Conservation (phyloP, 2,888 invertebrate species). For the Tipula unca region DNA sequence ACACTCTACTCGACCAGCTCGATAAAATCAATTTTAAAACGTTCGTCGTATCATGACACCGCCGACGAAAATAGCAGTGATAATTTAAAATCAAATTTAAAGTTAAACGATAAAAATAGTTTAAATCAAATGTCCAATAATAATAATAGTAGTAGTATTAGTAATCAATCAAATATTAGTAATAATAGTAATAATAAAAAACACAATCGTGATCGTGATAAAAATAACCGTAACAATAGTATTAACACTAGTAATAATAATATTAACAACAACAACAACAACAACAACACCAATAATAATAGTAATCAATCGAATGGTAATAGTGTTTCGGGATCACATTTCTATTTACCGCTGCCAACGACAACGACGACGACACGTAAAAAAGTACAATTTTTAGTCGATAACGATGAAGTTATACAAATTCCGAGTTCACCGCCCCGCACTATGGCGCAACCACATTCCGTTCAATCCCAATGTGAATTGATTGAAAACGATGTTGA, state of each 20-base stretch:
- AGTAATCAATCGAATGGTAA: conserved; percentile 21
- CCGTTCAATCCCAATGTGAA: conserved; percentile 23
- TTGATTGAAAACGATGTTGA: conserved; percentile 31
- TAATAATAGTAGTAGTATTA: conserved; percentile 22
- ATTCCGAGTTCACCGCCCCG: conserved; percentile 28
- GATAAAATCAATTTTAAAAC: conserved; percentile 53
- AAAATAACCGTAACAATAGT: neutral
- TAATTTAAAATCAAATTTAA: neutral
- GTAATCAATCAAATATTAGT: conserved; percentile 21
- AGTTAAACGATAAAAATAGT: conserved; percentile 21
- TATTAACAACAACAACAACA: too few species aligned
- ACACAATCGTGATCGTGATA: conserved; percentile 23
- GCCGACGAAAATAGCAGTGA: conserved; percentile 28
- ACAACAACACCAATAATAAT: conserved; percentile 25
- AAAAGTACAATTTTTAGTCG: conserved; percentile 64
- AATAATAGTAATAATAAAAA: conserved; percentile 31
- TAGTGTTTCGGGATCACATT: conserved; percentile 44
- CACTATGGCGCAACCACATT: neutral
- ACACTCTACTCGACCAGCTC: conserved; percentile 26
- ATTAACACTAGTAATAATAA: conserved; percentile 22
- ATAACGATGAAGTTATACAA: conserved; percentile 40
- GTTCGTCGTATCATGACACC: conserved; percentile 36
- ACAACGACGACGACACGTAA: conserved; percentile 49
- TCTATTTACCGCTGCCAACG: conserved; percentile 47
- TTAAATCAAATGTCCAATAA: conserved; percentile 21